Base-by-base conservation (phyloP, 2,797 vertebrate genomes). In the Onychomys arenicola region DNA sequence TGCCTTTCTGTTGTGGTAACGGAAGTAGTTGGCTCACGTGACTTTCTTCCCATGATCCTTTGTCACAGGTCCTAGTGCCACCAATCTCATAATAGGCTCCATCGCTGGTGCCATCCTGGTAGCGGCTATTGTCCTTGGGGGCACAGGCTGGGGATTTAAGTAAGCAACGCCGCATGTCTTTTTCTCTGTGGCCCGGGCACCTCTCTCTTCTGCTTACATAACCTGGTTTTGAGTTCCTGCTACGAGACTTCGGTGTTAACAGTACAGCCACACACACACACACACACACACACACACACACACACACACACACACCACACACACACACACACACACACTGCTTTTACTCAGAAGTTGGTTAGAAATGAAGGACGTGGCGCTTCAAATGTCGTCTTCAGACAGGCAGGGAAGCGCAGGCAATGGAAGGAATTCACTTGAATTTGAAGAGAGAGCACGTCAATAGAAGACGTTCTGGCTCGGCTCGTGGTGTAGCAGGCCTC, bases 81-180 rank as follows among this genome's bases (percentile, higher is more conserved):
- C 99, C 99, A 99, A 99, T 99, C 99, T 99, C 99, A 99, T 99
- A 99, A 99, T 99, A 99, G 99, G 99, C 99, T 99, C 99, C 99
- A 99, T 99, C 99, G 99, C 99, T 99, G 99, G 99, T 99, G 99
- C 99, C 99, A 99, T 99, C 99, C 99, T 99, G 99, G 99, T 99
- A 99, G 99, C 99, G 98, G 99, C 99, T 99, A 99, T 99, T 99
- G 99, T 99, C 99, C 99, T 99, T 99, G 99, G 99, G 99, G 99
- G 99, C 98, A 99, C 99, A 99, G 99, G 99, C 99, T 99, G 99
- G 99, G 99, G 99, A 98, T 99, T 99, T 99, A 99, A 99, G 99
- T 99, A 99, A 99, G 99, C 99, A 99, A 99, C 95, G 98, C 98
- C 98, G 99, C 99, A 99, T 99, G 99, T 99, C 99, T 99, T 99